Evolutionary conservation across 2,797 vertebrate genomes (phyloP), one percentile per base, ranked within the genome.

Genomic region (Hoplostethus atlanticus): DNA sequence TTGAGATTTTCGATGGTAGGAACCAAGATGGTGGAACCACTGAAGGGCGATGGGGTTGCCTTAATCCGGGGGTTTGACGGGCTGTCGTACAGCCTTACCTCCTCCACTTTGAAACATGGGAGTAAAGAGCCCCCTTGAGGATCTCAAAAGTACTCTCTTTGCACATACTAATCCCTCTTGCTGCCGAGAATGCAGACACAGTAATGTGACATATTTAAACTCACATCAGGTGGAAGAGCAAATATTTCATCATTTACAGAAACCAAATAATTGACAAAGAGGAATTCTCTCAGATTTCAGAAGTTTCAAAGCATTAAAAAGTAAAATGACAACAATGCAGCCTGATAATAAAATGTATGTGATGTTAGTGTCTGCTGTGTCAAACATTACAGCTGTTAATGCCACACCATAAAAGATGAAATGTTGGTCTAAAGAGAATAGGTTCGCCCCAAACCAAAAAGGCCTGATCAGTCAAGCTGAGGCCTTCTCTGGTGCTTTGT

Each of bases 11-110:
- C 55, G 12, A 80, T 25, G 71, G 81, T 81, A 86, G 90, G 88
- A 94, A 91, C 89, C 87, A 94, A 94, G 86, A 94, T 94, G 93
- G 92, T 85, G 93, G 92, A 90, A 88, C 63, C 17, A 67, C 58
- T 64, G 74, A 79, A 57, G 54, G 79, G 44, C 67, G 74, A 62
- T 72, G 68, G 80, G 73, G 68, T 68, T 11, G 31, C 36, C 12
- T 42, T 6, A 11, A 2, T 34, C 17, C 30, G 30, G 47, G 47
- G 46, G n/a, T 38, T 55, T 31, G 46, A 42, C 38, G 42, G 59
- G 54, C 64, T 77, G 72, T 34, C 73, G 85, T 48, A 66, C 80
- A 48, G 83, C 48, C 68, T 67, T 36, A 65, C 60, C 62, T 82
- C 61, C 65, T 42, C 54, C 30, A 52, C 83, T 68, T 52, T 75